Conservation (phyloP, 2,888 invertebrate species). For the Aethes cnicana region DNA sequence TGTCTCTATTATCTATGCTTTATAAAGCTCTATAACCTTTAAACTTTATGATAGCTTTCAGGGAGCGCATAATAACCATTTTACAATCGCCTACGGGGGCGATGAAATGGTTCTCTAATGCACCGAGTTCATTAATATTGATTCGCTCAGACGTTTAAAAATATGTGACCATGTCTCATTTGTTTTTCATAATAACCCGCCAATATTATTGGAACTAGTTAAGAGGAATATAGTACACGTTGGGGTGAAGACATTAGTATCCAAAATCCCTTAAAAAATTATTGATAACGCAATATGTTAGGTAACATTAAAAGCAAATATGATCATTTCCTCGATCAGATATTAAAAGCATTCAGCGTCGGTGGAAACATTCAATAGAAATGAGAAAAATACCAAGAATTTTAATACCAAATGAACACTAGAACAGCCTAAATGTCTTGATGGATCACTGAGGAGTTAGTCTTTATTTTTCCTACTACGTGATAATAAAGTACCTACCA, state of each 20-base stretch:
- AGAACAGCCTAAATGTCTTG: background rate
- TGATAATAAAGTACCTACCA: background rate
- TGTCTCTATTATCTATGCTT: conserved; percentile 11
- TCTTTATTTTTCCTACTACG: background rate
- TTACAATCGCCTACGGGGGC: conserved; percentile 5
- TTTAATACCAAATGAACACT: background rate
- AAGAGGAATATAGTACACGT: no score
- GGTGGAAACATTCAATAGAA: no score
- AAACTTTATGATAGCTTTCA: conserved; percentile 15
- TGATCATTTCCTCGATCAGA: background rate
- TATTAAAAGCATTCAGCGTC: background rate
- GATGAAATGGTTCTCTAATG: background rate
- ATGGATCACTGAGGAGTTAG: conserved; percentile 9
- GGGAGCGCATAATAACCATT: conserved; percentile 1
- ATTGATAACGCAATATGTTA: no score
- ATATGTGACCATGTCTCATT: no score
- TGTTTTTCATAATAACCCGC: no score
- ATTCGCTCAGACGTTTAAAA: no score
- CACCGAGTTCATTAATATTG: no score
- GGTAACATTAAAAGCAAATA: no score
- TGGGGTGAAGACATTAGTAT: no score
- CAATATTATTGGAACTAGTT: no score
- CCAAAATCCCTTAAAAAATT: no score
- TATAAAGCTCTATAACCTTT: conserved; percentile 2
- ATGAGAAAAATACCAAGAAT: background rate